Percentiles rank a stretch among this genome's conserved stretches.
Conservation (phyloP, 2,888 invertebrate species). For the Criorhina ranunculi region DNA sequence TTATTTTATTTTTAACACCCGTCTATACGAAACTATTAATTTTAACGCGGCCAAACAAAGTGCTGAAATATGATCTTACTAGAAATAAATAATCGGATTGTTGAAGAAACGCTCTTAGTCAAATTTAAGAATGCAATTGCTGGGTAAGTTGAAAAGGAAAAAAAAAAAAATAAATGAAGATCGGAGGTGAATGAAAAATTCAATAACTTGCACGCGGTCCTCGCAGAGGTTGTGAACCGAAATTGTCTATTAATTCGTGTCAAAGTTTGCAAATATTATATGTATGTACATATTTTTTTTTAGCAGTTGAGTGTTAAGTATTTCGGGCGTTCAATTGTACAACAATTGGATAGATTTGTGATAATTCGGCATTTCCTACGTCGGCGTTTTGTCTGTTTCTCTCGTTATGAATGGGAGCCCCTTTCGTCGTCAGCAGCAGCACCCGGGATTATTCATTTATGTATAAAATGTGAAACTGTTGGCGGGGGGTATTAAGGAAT, state of each 20-base stretch:
- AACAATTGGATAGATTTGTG: slow-evolving; percentile 49
- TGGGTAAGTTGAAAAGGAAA: slow-evolving; percentile 87
- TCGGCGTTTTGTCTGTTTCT: slow-evolving; percentile 18
- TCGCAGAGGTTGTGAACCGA: slow-evolving; percentile 39
- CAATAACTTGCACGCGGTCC: slow-evolving; percentile 67
- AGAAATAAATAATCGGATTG: slow-evolving; percentile 99
- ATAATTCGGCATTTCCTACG: slow-evolving; percentile 59
- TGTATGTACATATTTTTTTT: slow-evolving; percentile 8
- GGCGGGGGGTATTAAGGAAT: slow-evolving; percentile 34
- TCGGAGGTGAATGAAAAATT: slow-evolving; percentile 69
- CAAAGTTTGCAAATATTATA: slow-evolving; percentile 15
- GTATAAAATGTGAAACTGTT: slow-evolving; percentile 9
- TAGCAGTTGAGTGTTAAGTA: not conserved
- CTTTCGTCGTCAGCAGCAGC: slow-evolving; percentile 30
- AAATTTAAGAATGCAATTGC: slow-evolving; percentile 98
- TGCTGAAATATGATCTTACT: slow-evolving; percentile 92
- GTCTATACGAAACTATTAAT: slow-evolving; percentile 9
- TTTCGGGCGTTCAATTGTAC: slow-evolving; percentile 16
- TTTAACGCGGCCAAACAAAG: slow-evolving; percentile 30
- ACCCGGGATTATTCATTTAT: slow-evolving; percentile 45
- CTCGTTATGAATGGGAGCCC: slow-evolving; percentile 1
- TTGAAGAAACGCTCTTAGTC: slow-evolving; percentile 97
- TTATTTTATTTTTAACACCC: slow-evolving; percentile 27
- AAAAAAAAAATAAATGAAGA: slow-evolving; percentile 22
- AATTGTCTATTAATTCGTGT: slow-evolving; percentile 46